Evolutionary conservation across 2,113 vertebrate species (phyloP).

Genomic region (Bos javanicus): DNA sequence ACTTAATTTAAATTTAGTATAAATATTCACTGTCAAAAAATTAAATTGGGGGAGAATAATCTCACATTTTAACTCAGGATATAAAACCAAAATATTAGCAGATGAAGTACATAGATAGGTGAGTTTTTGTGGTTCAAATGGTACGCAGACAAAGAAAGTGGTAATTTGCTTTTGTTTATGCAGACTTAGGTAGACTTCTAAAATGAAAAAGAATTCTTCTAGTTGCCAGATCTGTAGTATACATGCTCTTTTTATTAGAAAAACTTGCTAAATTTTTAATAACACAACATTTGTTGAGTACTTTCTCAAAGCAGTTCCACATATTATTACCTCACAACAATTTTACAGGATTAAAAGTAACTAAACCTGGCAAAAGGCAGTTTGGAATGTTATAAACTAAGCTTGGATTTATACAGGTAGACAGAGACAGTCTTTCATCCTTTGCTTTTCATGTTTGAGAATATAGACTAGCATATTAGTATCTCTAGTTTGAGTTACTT

Average conservation of each 20-base stretch:
- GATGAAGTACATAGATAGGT: conserved; percentile 60
- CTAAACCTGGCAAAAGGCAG: conserved; percentile 5
- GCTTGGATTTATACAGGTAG: not conserved
- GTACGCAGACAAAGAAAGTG: conserved; percentile 34
- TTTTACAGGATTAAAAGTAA: not conserved
- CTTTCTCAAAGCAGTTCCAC: conserved; percentile 45
- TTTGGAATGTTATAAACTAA: not conserved
- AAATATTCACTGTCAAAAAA: conserved; percentile 80
- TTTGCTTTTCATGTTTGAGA: not conserved
- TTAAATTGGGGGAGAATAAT: conserved; percentile 75
- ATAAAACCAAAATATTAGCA: conserved; percentile 73
- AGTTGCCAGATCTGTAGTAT: not conserved
- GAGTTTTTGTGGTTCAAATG: conserved; percentile 43
- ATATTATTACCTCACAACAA: conserved; percentile 32
- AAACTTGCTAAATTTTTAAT: conserved; percentile 61
- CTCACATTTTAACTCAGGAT: conserved; percentile 74
- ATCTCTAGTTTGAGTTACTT: not conserved
- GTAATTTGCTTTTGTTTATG: conserved; percentile 27
- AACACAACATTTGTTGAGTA: conserved; percentile 19
- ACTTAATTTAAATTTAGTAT: conserved; percentile 81
- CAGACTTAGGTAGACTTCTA: not conserved
- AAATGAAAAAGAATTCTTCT: conserved; percentile 6
- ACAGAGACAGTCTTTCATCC: not conserved
- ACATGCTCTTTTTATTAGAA: conserved; percentile 66
- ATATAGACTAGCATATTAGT: not conserved